Percentiles rank a stretch among this genome's conserved stretches.
These are phyloP conservation scores for Microcebus ravelobensis DNA, from an alignment of 2,113 vertebrate genomes.

Conservation along the genomic window DNA sequence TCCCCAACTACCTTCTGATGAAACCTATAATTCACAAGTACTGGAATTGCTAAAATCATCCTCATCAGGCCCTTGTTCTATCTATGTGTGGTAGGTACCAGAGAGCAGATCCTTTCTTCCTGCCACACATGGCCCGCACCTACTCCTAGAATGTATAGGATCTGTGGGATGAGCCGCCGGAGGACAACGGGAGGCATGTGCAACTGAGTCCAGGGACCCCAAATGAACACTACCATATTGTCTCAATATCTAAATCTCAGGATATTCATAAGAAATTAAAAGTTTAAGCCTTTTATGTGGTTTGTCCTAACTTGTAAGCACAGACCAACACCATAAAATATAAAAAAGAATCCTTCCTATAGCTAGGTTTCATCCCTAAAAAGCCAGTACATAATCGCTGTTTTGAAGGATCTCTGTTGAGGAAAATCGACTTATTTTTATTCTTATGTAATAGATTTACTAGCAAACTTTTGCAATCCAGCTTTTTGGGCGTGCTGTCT, in stretches of 20 bases:
- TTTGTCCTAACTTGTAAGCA: not conserved
- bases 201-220: not conserved
- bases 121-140: rapidly evolving
- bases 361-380: not conserved
- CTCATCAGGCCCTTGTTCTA: not conserved
- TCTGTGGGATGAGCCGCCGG: too few relatives aligned
- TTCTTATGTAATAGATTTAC: not conserved
- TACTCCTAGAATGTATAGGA: not conserved
- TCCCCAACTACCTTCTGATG: not conserved
- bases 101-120: not conserved
- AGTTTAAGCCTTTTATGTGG: not conserved
- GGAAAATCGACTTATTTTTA: not conserved
- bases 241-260: not conserved
- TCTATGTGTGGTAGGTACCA: not conserved
- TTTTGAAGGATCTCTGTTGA: not conserved
- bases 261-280: not conserved
- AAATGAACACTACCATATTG: rapidly evolving
- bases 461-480: not conserved
- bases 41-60: not conserved
- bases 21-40: not conserved
- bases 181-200: not conserved
- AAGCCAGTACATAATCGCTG: not conserved
- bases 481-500: not conserved
- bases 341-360: not conserved
- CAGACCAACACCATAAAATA: not conserved